phyloP scores from a whole-genome alignment of 92 coral and sea anemone species.

The Epizoanthus scotinus region DNA sequence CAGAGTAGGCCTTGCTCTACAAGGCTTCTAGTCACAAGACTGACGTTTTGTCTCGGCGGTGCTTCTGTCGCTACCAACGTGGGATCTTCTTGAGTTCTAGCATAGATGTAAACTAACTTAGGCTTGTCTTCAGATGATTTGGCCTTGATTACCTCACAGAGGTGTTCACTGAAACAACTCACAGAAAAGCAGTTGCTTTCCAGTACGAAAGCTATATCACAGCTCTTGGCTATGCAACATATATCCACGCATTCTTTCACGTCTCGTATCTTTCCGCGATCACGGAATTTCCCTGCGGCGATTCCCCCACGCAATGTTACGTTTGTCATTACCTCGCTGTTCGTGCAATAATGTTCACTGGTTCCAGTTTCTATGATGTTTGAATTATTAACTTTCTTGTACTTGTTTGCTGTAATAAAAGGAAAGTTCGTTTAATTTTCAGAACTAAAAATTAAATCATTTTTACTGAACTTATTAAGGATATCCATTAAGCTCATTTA shows the following conservation, averaged over 20 bases:
- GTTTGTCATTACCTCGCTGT: constrained; percentile 87
- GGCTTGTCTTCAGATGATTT: constrained; percentile 78
- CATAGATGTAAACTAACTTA: constrained; percentile 78
- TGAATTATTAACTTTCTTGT: background rate
- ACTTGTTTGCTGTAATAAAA: no score
- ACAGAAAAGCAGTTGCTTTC: constrained; percentile 87
- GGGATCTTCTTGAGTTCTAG: constrained; percentile 58
- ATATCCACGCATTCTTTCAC: constrained; percentile 84
- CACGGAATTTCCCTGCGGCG: constrained; percentile 87
- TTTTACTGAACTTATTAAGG: no score
- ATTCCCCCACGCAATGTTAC: constrained; percentile 95
- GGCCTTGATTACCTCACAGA: constrained; percentile 86
- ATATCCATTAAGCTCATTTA: background rate
- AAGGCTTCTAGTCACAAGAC: constrained; percentile 3
- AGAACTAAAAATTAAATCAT: no score
- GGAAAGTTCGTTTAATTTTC: no score
- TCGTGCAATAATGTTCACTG: constrained; percentile 79
- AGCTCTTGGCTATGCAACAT: constrained; percentile 88
- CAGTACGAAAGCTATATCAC: constrained; percentile 90
- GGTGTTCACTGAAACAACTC: constrained; percentile 73
- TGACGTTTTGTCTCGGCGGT: background rate
- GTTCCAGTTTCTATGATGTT: constrained; percentile 41
- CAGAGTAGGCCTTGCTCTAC: no score
- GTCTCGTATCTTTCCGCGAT: constrained; percentile 78
- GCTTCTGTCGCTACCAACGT: background rate